Conservation (phyloP, 2,888 invertebrate species). For the Entomobrya proxima region DNA sequence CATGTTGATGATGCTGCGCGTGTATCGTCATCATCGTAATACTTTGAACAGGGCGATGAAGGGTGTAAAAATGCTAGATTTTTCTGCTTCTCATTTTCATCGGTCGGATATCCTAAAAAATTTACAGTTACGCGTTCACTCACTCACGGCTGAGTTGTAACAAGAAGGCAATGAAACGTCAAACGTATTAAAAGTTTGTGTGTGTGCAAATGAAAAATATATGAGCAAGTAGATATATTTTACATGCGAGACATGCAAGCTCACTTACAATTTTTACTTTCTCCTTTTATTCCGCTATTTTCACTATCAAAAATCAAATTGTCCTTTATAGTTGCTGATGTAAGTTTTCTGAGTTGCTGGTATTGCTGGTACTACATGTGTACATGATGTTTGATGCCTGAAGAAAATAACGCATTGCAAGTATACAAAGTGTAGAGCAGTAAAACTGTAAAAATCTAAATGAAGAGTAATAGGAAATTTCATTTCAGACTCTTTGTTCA, state of each 20-base stretch:
- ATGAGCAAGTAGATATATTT: background rate
- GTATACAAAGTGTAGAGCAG: background rate
- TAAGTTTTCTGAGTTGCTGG: background rate
- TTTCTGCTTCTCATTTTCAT: constrained; percentile 45
- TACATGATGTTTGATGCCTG: background rate
- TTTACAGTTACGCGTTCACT: constrained; percentile 57
- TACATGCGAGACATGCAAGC: constrained; percentile 15
- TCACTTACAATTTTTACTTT: constrained; percentile 1
- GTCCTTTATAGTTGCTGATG: constrained; percentile 4
- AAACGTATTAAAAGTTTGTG: constrained; percentile 47
- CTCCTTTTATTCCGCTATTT: constrained; percentile 18
- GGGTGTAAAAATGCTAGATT: constrained; percentile 60
- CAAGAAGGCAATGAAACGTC: background rate
- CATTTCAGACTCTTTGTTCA: background rate
- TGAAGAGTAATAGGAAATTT: constrained; percentile 33
- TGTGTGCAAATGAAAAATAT: constrained; percentile 24
- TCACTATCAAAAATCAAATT: constrained; percentile 49
- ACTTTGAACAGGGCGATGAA: constrained; percentile 45
- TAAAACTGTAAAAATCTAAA: constrained; percentile 9
- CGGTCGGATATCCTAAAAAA: constrained; percentile 57
- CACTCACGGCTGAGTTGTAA: constrained; percentile 44
- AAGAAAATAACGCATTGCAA: background rate
- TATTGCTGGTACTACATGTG: background rate
- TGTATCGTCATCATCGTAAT: background rate
- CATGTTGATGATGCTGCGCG: constrained; percentile 13